Percentiles rank a stretch among this genome's conserved stretches.
phyloP scores from a whole-genome alignment of 1,140 invertebrate species.

The Coenobita brevimanus region DNA sequence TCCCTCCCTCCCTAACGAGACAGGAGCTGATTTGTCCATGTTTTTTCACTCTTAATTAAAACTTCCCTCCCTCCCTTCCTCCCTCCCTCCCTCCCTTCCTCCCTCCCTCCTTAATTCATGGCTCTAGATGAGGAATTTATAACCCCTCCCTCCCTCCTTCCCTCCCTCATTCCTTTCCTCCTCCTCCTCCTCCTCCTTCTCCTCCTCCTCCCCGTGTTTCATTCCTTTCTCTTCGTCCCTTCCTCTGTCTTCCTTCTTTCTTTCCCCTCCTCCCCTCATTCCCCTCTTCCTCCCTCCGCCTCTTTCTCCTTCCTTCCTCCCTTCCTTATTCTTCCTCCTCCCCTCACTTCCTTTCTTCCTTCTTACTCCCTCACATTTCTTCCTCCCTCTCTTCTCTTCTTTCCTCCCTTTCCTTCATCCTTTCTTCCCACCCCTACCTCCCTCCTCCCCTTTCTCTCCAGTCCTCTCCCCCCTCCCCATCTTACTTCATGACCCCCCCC shows the following conservation, averaged over 20 bases:
- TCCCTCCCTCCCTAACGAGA: too few species aligned
- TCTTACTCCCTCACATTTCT: not conserved
- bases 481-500: not conserved
- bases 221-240: too few species aligned
- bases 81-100: not conserved
- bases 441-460: not conserved
- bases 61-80: not conserved
- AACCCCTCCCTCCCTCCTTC: too few species aligned
- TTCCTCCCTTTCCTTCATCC: not conserved
- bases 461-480: not conserved
- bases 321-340: too few species aligned
- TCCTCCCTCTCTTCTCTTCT: not conserved
- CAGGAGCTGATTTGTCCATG: too few species aligned
- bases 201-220: too few species aligned
- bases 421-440: not conserved
- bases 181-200: too few species aligned
- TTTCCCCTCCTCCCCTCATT: too few species aligned
- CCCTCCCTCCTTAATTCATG: not conserved
- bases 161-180: too few species aligned
- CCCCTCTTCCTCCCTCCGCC: too few species aligned
- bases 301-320: not conserved
- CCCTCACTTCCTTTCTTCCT: not conserved
- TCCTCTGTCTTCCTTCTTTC: too few species aligned
- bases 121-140: not conserved
- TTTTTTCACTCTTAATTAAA: too few species aligned